phyloP scores from a whole-genome alignment of 2,797 vertebrate genomes.

The Pseudocheirus occidentalis region DNA sequence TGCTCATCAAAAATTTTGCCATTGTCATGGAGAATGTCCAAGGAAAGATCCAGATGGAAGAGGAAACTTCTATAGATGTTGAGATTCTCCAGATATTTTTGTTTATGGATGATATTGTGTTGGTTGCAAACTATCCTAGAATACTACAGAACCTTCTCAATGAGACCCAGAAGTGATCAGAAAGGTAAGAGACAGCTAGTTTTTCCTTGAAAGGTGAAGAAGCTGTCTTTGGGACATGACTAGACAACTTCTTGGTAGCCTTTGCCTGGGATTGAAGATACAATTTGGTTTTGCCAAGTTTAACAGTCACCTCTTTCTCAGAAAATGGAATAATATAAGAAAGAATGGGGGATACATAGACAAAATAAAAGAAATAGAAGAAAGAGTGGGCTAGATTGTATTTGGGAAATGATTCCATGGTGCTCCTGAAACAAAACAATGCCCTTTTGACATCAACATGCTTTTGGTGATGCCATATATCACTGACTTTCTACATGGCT shows the following conservation, averaged over 20 bases:
- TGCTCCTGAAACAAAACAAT: neutral
- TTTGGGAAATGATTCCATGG: neutral
- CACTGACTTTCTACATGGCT: neutral
- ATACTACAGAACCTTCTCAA: neutral
- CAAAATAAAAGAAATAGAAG: neutral
- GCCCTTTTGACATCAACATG: neutral
- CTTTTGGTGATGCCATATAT: neutral
- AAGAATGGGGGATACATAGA: neutral
- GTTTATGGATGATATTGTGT: neutral
- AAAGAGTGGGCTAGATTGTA: neutral
- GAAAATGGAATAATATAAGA: neutral
- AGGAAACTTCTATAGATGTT: neutral
- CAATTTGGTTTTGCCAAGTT: neutral
- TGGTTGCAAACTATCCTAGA: neutral
- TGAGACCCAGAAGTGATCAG: neutral
- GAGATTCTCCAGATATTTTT: neutral
- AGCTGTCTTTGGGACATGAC: neutral
- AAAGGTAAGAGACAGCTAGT: neutral
- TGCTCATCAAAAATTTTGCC: neutral
- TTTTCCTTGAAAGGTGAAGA: neutral
- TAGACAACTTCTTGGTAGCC: neutral
- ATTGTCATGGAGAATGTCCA: neutral
- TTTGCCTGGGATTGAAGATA: neutral
- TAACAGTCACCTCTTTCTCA: neutral
- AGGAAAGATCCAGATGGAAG: neutral